These are phyloP conservation scores for Sciurus carolinensis DNA, from an alignment of 2,797 vertebrate genomes.

Conservation along the genomic window DNA sequence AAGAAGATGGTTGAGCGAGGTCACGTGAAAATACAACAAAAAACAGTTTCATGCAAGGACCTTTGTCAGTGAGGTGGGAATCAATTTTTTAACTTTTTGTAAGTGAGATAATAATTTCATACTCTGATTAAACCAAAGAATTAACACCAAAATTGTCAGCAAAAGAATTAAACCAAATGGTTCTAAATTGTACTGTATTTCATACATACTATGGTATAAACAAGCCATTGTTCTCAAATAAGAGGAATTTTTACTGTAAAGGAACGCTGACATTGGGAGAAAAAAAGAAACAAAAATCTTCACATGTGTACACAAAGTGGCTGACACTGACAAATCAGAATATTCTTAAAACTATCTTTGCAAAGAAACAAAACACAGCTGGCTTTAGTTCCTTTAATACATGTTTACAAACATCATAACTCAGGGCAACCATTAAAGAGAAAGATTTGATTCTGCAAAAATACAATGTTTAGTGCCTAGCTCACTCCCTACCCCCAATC, in stretches of 20 bases:
- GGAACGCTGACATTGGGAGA: neutral
- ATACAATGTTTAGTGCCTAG: slow-evolving; percentile 64
- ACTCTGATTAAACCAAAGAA: neutral
- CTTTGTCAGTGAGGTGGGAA: neutral
- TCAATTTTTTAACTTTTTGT: neutral
- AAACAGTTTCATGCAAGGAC: neutral
- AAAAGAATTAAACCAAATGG: neutral
- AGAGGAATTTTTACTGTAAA: neutral
- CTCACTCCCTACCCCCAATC: neutral
- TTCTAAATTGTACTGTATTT: slow-evolving; percentile 8
- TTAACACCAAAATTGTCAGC: neutral
- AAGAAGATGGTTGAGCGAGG: slow-evolving; percentile 29
- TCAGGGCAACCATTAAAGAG: slow-evolving; percentile 84
- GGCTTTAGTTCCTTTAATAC: slow-evolving; percentile 80
- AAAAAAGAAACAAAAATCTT: slow-evolving; percentile 37
- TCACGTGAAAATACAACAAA: slow-evolving; percentile 33
- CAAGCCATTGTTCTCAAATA: slow-evolving; percentile 26
- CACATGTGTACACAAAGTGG: neutral
- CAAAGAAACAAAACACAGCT: slow-evolving; percentile 86
- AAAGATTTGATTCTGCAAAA: slow-evolving; percentile 81
- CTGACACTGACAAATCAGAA: slow-evolving; percentile 79
- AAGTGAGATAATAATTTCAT: slow-evolving; percentile 34
- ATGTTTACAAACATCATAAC: slow-evolving; percentile 83
- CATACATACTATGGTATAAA: neutral
- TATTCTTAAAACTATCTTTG: slow-evolving; percentile 85